Evolutionary conservation across 2,113 vertebrate species (phyloP).

Genomic region (Aphyosemion australe): DNA sequence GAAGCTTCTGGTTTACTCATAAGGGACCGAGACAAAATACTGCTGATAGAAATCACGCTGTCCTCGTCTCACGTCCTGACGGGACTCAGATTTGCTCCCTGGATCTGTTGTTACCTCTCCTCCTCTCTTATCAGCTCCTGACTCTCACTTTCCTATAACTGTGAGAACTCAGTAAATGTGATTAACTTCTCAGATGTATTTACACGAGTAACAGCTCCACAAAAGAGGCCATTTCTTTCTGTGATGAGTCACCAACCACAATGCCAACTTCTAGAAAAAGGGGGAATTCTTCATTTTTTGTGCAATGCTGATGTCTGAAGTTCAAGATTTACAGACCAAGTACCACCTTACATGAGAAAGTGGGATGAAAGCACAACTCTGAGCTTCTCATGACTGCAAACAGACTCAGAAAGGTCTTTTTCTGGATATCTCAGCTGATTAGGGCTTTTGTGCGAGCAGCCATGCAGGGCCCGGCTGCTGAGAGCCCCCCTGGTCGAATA

Average conservation of each 20-base stretch:
- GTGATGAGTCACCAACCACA: constrained; percentile 21
- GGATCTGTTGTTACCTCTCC: constrained; percentile 2
- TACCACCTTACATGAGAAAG: constrained; percentile 18
- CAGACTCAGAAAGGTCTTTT: neutral
- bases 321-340: constrained; percentile 19
- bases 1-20: constrained; percentile 25
- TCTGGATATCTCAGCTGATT: neutral
- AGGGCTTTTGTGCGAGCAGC: constrained; percentile 27
- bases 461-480: constrained; percentile 10
- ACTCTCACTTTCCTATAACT: neutral
- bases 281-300: constrained; percentile 24
- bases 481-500: constrained; percentile 34
- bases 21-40: constrained; percentile 23
- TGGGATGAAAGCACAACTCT: constrained; percentile 2
- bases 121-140: constrained; percentile 4
- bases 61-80: constrained; percentile 41
- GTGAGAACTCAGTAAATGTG: neutral
- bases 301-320: constrained; percentile 5
- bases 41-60: constrained; percentile 50
- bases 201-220: neutral
- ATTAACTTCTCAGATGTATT: too few species aligned
- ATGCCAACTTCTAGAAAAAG: constrained; percentile 1
- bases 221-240: constrained; percentile 6
- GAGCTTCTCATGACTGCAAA: neutral
- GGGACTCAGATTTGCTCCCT: constrained; percentile 39